Evolutionary conservation across 2,113 vertebrate genomes (phyloP).

Genomic region (Garra rufa): DNA sequence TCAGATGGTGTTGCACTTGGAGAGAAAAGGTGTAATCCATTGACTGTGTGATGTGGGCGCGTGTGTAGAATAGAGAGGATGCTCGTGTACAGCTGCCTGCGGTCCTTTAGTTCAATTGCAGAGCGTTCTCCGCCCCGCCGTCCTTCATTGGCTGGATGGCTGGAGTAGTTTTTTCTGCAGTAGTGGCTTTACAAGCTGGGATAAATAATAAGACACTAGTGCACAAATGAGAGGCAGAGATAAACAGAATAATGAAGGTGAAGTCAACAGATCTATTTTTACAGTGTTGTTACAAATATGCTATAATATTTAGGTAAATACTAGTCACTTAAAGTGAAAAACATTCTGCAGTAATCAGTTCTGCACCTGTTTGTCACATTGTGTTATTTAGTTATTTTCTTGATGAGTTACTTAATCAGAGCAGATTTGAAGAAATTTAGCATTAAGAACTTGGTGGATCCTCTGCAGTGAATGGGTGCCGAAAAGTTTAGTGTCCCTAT

Average conservation of each 20-base stretch:
- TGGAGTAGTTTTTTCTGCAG: slow-evolving; percentile 54
- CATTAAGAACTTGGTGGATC: too few species aligned
- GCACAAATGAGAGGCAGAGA: neutral
- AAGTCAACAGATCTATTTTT: neutral
- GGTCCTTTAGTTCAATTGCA: slow-evolving; percentile 65
- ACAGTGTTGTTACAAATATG: too few species aligned
- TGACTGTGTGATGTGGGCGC: slow-evolving; percentile 63
- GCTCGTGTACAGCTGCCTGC: slow-evolving; percentile 62
- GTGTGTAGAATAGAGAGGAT: slow-evolving; percentile 56
- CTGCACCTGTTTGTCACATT: too few species aligned
- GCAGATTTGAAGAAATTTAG: too few species aligned
- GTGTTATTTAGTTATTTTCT: too few species aligned
- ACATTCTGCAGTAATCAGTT: too few species aligned
- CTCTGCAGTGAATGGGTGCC: too few species aligned
- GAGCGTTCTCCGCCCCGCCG: slow-evolving; percentile 70
- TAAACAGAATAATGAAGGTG: neutral
- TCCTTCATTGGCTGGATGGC: slow-evolving; percentile 70
- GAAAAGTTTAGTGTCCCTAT: too few species aligned
- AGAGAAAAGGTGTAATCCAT: slow-evolving; percentile 81
- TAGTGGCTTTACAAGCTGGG: slow-evolving; percentile 1
- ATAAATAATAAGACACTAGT: neutral
- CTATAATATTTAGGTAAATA: too few species aligned
- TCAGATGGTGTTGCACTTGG: slow-evolving; percentile 77
- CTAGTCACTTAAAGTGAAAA: too few species aligned
- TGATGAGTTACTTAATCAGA: too few species aligned